Evolutionary conservation across 2,113 vertebrate species (phyloP).

Genomic region (Mola mola): DNA sequence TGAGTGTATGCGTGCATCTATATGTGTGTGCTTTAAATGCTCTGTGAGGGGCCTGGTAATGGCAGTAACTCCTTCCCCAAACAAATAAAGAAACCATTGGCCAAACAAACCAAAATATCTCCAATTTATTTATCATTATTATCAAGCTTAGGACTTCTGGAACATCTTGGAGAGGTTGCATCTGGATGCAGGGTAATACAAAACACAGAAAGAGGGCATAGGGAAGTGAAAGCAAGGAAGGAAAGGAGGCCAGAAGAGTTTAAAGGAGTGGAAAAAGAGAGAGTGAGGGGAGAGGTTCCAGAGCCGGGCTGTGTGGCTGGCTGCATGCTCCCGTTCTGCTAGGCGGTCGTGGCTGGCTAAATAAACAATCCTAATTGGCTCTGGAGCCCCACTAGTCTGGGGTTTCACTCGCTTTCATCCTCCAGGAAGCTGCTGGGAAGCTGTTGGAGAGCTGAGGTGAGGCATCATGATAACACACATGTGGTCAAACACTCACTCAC

Average conservation of each 20-base stretch:
- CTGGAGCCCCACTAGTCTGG: constrained; percentile 93
- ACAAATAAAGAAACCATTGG: constrained; percentile 31
- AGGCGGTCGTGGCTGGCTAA: constrained; percentile 81
- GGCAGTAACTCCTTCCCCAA: constrained; percentile 41
- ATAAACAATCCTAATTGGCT: constrained; percentile 93
- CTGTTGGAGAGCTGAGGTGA: constrained; percentile 79
- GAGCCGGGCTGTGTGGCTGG: constrained; percentile 80
- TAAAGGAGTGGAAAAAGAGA: constrained; percentile 63
- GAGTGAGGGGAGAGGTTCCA: constrained; percentile 73
- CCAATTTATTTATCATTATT: constrained; percentile 22
- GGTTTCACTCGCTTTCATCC: constrained; percentile 83
- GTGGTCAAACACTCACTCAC: constrained; percentile 65
- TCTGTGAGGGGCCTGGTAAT: constrained; percentile 31
- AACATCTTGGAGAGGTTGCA: constrained; percentile 18
- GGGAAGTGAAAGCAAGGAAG: constrained; percentile 20
- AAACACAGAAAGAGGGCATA: constrained; percentile 37
- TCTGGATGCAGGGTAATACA: constrained; percentile 29
- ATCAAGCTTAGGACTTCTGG: constrained; percentile 18
- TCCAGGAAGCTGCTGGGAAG: constrained; percentile 80
- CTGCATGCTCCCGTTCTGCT: constrained; percentile 77
- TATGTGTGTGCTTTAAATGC: constrained; percentile 20
- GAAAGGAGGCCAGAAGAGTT: constrained; percentile 39
- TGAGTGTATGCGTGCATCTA: constrained; percentile 14
- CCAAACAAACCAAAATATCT: constrained; percentile 8
- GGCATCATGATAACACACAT: constrained; percentile 82